Base-by-base conservation (phyloP, 2,888 invertebrate genomes). In the Apotomis capreana region DNA sequence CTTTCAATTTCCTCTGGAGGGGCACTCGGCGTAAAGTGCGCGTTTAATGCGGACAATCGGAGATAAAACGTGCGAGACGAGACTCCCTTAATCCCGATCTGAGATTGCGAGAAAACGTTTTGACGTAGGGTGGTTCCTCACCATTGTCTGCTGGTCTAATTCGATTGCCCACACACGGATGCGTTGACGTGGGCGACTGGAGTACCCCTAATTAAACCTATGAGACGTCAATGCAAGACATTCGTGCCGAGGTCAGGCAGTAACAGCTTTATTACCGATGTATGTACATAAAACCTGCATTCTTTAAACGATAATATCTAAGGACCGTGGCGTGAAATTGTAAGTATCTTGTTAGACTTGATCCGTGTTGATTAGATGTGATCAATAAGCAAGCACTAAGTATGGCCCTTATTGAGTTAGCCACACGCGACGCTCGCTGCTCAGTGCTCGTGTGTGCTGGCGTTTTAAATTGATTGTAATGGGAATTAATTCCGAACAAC, bases 31-130 rank as follows among this genome's bases (percentile, higher is more conserved):
- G 89, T 91, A 90, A 92, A 92, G 93, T 92, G 89, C 79, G 91
- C 91, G 92, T 92, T 91, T 92, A 93, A 92, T 92, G 93, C 90
- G 91, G 88, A 92, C 93, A 93, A 93, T 92, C 92, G 93, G 86
- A 92, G 93, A 93, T 93, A 93, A 93, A 92, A 91, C 90, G 92
- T 91, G 90, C 91, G 90, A 91, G 90, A 90, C 90, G 90, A 87
- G 88, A 87, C 89, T 89, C 93, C 93, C 92, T 92, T 92, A 92
- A 93, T 92, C 92, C 91, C 89, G 93, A 92, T 93, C 93, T 91
- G 90, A 92, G 92, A 93, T 93, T 93, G 92, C 91, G 89, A 90
- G 91, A 89, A 93, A 93, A 89, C 92, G 92, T 90, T 93, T 92
- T 92, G 93, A 92, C 91, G 91, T 91, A 87, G 92, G 92, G 93